A percentile compares a stretch with the other conserved stretches of the same genome.
These are phyloP conservation scores for Pachyuromys duprasi DNA, from an alignment of 2,797 vertebrate genomes.

Conservation along the genomic window DNA sequence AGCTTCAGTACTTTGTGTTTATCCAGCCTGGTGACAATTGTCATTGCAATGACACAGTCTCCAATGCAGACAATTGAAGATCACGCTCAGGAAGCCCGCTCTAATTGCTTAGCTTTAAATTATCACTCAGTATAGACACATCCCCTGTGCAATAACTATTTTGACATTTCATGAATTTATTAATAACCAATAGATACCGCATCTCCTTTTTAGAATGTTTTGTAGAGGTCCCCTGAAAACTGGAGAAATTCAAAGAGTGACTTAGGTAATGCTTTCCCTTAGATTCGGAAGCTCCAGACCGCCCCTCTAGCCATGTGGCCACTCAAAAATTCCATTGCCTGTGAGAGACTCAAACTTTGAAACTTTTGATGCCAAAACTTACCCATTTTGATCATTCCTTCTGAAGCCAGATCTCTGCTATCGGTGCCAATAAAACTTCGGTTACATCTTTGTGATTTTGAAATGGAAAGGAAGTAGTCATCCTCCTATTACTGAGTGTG, in stretches of 20 bases:
- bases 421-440: neutral
- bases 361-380: neutral
- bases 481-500: neutral
- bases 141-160: neutral
- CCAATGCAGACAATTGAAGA: conserved; percentile 66
- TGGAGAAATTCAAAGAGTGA: neutral
- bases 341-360: neutral
- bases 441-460: conserved; percentile 1
- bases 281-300: neutral
- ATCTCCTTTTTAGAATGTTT: neutral
- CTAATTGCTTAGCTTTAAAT: conserved; percentile 57
- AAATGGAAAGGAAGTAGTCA: conserved; percentile 24
- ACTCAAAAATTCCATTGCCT: neutral
- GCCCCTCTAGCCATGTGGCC: neutral
- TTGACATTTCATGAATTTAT: neutral
- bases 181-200: neutral
- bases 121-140: conserved; percentile 2
- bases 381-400: neutral
- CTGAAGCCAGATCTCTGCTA: neutral
- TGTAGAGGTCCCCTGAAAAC: neutral
- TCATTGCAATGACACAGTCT: conserved; percentile 38
- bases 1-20: conserved; percentile 68
- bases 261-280: neutral
- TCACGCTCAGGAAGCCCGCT: conserved; percentile 16
- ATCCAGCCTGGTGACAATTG: conserved; percentile 28